Evolutionary conservation across 2,113 vertebrate genomes (phyloP).

Genomic region (Alexandromys fortis): DNA sequence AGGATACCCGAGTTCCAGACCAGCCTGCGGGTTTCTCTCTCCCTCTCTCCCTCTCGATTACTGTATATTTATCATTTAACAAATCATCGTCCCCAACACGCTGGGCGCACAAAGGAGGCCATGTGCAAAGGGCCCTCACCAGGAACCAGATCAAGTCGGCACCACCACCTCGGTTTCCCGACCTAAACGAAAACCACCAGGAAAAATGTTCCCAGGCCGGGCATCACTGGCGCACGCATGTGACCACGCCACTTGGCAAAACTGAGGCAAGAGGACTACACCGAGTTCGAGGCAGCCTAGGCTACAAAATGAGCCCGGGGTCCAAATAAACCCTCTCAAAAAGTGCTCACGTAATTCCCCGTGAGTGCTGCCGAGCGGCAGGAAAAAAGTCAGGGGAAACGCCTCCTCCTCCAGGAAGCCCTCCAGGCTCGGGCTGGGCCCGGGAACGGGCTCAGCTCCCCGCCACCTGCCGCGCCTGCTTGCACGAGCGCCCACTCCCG

Average conservation of each 20-base stretch:
- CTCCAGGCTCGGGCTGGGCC: not conserved
- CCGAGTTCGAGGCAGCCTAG: not conserved
- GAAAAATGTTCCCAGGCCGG: not conserved
- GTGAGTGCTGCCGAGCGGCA: not conserved
- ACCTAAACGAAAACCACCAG: not conserved
- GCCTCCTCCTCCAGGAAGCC: not conserved
- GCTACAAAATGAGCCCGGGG: not conserved
- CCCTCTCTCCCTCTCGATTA: too few species aligned
- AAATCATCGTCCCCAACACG: not conserved
- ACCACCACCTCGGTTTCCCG: not conserved
- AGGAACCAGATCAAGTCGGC: not conserved
- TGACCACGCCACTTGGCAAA: not conserved
- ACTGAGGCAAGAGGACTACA: not conserved
- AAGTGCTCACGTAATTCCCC: too few species aligned
- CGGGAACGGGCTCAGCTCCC: not conserved
- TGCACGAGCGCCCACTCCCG: fast-evolving
- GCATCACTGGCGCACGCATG: too few species aligned
- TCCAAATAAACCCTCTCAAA: not conserved
- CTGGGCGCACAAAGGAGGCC: not conserved
- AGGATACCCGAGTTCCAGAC: not conserved
- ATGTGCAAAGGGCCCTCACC: not conserved
- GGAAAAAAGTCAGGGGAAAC: not conserved
- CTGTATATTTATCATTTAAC: not conserved
- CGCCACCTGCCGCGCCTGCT: not conserved
- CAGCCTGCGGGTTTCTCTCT: too few species aligned